A percentile compares a stretch with the other conserved stretches of the same genome.
Conservation (phyloP, 2,113 vertebrate genomes). For the Halcyon senegalensis region DNA sequence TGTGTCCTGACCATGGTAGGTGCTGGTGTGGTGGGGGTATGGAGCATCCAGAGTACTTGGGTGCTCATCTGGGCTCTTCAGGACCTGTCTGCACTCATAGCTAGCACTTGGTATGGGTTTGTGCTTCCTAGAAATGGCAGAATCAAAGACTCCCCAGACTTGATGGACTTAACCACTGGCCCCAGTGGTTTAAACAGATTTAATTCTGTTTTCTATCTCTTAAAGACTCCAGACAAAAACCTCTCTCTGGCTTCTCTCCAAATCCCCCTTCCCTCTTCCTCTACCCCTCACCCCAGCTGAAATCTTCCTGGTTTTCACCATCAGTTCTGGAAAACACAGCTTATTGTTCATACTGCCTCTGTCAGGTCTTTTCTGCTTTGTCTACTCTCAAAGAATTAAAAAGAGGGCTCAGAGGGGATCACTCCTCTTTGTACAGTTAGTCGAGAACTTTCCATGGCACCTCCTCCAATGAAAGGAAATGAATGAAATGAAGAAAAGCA, state of each 20-base stretch:
- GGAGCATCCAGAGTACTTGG: neutral
- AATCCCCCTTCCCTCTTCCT: neutral
- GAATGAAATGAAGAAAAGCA: neutral
- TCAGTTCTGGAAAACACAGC: neutral
- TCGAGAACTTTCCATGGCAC: neutral
- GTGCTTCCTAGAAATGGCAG: neutral
- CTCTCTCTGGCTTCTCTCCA: neutral
- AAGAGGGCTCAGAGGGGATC: conserved; percentile 9
- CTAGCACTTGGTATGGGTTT: neutral
- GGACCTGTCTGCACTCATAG: neutral
- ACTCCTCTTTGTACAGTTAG: neutral
- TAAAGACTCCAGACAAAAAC: neutral
- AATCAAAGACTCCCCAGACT: neutral
- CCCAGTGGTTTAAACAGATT: neutral
- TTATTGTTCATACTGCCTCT: conserved; percentile 6
- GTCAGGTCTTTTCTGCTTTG: conserved; percentile 28
- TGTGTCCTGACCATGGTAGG: neutral
- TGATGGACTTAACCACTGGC: neutral
- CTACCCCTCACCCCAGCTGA: neutral
- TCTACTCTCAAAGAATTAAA: neutral
- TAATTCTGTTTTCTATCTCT: neutral
- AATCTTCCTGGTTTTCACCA: neutral
- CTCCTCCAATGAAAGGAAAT: neutral
- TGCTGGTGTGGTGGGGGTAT: neutral
- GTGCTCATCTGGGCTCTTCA: neutral